Evolutionary conservation across 2,113 vertebrate species (phyloP), one percentile per base, ranked within the genome.

Genomic region (Eidolon helvum): DNA sequence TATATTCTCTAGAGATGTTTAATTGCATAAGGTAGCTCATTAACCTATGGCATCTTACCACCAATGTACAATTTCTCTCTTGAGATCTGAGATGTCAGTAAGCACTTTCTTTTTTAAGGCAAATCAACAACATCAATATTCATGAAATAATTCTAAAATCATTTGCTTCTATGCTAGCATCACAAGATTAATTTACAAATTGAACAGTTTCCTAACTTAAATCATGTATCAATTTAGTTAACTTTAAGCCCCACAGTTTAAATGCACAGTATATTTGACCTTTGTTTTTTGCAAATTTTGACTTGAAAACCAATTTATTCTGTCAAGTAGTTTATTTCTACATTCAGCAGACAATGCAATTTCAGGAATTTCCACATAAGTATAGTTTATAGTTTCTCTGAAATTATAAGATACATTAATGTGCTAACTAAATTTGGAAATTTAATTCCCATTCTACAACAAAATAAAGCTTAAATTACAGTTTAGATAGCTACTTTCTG

Each of bases 251-350:
- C 57, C 86, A 66, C 68, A 86, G 72, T 91, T 96, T 94, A 95
- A 89, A 59, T 83, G 66, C 22, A 48, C 11, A 35, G 66, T 26
- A 85, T 19, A 66, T 38, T 66, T 92, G 35, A 50, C 72, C 48
- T 97, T 96, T 87, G 15, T 86, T 96, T 96, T 71, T 57, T 96
- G 14, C 18, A 98, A 38, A 75, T 40, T 82, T 22, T 95, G 1
- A 63, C 94, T 95, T 63, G 55, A 89, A 96, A 93, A 90, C 1
- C 87, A 59, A 0, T 30, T 88, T 97, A 72, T 94, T 89, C 38
- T 90, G 14, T 87, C 4, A 72, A 14, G 3, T 55, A 84, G n/a
- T 43, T 86, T 96, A 82, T 86, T 85, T 71, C 28, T 78, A 66
- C 57, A 48, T 87, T 90, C 48, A 84, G 35, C 55, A 85, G 72